Evolutionary conservation across 2,113 vertebrate genomes (phyloP).

Genomic region (Apteryx owenii): DNA sequence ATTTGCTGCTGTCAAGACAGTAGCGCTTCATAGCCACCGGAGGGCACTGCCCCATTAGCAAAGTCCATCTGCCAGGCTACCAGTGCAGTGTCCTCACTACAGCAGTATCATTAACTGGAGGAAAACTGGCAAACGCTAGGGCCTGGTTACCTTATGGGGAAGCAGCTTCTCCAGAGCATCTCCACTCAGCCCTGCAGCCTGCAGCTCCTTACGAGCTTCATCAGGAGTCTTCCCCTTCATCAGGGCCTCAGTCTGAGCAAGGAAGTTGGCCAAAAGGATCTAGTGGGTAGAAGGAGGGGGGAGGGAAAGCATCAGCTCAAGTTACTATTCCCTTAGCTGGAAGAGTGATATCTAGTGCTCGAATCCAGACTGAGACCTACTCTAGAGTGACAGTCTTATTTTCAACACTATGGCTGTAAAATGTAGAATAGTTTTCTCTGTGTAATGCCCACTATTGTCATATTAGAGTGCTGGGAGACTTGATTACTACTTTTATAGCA

Average conservation of each 20-base stretch:
- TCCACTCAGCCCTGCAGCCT: conserved; percentile 80
- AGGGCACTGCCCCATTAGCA: not conserved
- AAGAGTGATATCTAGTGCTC: not conserved
- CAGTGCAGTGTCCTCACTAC: accelerated
- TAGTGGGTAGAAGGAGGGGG: conserved; percentile 12
- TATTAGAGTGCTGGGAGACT: not conserved
- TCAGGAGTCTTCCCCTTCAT: conserved; percentile 92
- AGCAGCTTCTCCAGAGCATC: conserved; percentile 87
- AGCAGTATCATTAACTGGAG: accelerated
- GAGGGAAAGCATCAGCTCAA: not conserved
- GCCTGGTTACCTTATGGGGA: conserved; percentile 88
- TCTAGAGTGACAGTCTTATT: not conserved
- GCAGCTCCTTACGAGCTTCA: conserved; percentile 90
- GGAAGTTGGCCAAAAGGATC: conserved; percentile 95
- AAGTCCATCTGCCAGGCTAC: not conserved
- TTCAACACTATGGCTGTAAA: not conserved
- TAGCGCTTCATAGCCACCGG: not conserved
- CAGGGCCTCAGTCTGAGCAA: conserved; percentile 96
- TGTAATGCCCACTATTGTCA: not conserved
- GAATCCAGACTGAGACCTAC: not conserved
- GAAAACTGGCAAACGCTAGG: accelerated
- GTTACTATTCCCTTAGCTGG: not conserved
- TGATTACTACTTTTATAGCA: not conserved
- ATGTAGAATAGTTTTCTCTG: not conserved
- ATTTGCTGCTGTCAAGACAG: not conserved